These are phyloP conservation scores for Dicyrtoma fusca DNA, from an alignment of 2,888 invertebrate genomes.

Conservation along the genomic window DNA sequence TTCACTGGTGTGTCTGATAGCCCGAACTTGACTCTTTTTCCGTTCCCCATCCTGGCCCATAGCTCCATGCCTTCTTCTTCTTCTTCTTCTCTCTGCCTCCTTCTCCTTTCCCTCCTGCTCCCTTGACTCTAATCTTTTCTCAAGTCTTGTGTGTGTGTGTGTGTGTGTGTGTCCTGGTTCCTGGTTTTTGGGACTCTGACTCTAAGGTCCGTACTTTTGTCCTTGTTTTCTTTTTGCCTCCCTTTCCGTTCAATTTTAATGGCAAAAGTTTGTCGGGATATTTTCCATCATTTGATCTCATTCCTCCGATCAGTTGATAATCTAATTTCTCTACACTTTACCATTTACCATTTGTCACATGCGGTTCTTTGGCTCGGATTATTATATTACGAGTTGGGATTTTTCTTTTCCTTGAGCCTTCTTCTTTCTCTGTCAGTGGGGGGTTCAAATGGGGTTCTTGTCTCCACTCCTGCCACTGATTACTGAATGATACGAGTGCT, in stretches of 20 bases:
- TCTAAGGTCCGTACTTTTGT: neutral
- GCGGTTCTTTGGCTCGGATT: neutral
- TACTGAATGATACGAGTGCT: too few relatives aligned
- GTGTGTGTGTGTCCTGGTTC: too few relatives aligned
- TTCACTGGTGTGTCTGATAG: slow-evolving; percentile 23
- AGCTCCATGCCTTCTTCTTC: slow-evolving; percentile 1
- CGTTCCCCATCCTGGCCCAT: neutral
- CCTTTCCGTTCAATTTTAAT: neutral
- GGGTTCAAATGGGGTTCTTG: too few relatives aligned
- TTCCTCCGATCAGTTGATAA: neutral
- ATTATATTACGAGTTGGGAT: neutral
- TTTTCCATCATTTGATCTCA: neutral
- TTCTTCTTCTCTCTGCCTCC: neutral
- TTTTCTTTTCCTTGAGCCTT: neutral
- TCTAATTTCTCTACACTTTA: neutral
- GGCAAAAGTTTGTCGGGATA: neutral
- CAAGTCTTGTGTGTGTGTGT: neutral
- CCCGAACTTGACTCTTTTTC: slow-evolving; percentile 8
- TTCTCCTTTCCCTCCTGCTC: neutral
- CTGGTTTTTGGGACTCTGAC: too few relatives aligned
- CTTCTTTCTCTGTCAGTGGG: neutral
- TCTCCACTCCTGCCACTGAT: too few relatives aligned
- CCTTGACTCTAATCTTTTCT: too few relatives aligned
- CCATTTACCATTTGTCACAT: neutral
- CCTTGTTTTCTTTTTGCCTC: neutral